Evolutionary conservation across 2,888 invertebrate genomes (phyloP).

Genomic region (Crematogaster levior): DNA sequence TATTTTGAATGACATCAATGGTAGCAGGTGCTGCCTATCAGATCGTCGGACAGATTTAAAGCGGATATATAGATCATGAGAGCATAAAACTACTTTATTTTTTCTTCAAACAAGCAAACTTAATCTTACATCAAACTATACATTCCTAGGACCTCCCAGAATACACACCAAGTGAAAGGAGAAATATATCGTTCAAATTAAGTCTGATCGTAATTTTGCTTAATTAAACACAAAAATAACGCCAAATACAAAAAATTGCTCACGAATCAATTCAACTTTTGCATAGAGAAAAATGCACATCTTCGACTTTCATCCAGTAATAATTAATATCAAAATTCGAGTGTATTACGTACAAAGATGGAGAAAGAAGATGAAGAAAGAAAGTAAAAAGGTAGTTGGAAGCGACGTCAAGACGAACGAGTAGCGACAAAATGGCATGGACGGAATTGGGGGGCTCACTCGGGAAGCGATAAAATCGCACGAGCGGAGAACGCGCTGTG

Average conservation of each 20-base stretch:
- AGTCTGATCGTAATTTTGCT: neutral
- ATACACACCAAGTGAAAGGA: conserved; percentile 28
- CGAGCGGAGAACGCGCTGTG: conserved; percentile 65
- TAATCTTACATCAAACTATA: conserved; percentile 42
- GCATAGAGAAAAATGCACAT: conserved; percentile 35
- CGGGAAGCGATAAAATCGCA: conserved; percentile 78
- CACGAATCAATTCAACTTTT: neutral
- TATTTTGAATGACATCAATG: conserved; percentile 49
- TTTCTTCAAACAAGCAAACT: neutral
- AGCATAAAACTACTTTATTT: conserved; percentile 9
- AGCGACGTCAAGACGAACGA: conserved; percentile 66
- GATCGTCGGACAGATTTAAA: conserved; percentile 62
- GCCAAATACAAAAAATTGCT: neutral
- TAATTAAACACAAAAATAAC: neutral
- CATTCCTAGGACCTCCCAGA: conserved; percentile 51
- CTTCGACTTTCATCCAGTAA: conserved; percentile 21
- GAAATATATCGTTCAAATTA: conserved; percentile 17
- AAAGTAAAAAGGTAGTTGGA: conserved; percentile 59
- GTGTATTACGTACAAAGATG: neutral
- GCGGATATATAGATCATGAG: conserved; percentile 49
- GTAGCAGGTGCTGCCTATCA: conserved; percentile 65
- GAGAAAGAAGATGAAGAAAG: conserved; percentile 43
- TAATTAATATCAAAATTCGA: conserved; percentile 64
- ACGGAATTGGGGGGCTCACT: conserved; percentile 14
- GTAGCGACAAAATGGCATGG: conserved; percentile 53